Conservation (phyloP, 2,113 vertebrate species). For the Mustela nigripes region DNA sequence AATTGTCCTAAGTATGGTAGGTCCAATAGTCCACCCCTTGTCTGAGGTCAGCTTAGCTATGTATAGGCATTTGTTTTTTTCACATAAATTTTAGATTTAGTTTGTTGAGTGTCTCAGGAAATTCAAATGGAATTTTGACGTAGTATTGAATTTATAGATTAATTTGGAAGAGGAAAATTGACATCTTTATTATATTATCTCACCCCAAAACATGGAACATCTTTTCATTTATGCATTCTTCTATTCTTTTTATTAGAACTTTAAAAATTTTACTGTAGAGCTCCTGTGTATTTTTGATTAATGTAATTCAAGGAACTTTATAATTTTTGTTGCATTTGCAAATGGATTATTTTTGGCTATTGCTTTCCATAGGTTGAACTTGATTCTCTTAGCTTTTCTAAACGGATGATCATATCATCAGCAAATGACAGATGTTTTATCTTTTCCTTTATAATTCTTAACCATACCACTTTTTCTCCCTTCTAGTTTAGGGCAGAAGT, state of each 20-base stretch:
- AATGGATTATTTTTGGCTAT: neutral
- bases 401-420: neutral
- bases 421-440: neutral
- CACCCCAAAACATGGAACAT: neutral
- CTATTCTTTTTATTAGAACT: neutral
- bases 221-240: neutral
- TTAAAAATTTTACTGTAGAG: neutral
- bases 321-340: conserved; percentile 2
- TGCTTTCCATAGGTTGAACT: neutral
- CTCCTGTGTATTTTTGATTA: neutral
- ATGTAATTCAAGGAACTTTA: neutral
- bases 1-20: neutral
- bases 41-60: neutral
- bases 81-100: conserved; percentile 30
- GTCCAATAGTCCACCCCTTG: neutral
- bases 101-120: conserved; percentile 2
- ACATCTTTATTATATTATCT: neutral
- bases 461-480: neutral
- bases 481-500: neutral
- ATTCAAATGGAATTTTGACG: neutral
- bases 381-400: neutral
- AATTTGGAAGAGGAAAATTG: neutral
- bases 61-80: conserved; percentile 11
- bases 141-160: neutral
- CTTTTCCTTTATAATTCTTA: neutral